A percentile compares a stretch with the other conserved stretches of the same genome.
These are phyloP conservation scores for Siphlonurus alternatus DNA, from an alignment of 2,888 invertebrate species.

Conservation along the genomic window DNA sequence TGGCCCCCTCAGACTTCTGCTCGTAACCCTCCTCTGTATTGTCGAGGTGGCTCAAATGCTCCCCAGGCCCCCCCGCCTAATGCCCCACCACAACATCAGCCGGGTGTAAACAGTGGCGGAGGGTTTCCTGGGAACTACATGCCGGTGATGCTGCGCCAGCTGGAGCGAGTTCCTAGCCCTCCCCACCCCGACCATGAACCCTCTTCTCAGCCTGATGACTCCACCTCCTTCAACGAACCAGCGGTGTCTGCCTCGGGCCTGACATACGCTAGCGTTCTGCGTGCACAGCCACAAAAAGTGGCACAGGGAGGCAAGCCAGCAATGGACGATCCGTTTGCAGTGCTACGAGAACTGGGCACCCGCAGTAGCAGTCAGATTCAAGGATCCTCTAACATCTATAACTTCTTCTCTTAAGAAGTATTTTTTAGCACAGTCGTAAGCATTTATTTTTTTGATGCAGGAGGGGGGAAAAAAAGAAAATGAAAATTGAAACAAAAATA, in stretches of 20 bases:
- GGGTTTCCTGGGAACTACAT: constrained; percentile 15
- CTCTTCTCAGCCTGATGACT: background rate
- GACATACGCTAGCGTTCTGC: constrained; percentile 23
- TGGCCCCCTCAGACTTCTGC: background rate
- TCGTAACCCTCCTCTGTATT: background rate
- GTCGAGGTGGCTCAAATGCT: background rate
- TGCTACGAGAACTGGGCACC: constrained; percentile 31
- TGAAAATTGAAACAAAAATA: background rate
- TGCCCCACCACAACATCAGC: constrained; percentile 17
- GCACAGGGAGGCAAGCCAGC: constrained; percentile 7
- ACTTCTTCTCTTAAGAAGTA: constrained; percentile 8
- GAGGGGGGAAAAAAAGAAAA: constrained; percentile 7
- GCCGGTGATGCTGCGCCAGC: constrained; percentile 11
- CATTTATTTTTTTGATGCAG: no score
- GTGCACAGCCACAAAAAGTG: constrained; percentile 19
- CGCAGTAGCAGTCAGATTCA: constrained; percentile 18
- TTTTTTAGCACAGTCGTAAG: constrained; percentile 6
- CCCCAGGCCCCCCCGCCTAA: background rate
- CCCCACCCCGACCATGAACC: background rate
- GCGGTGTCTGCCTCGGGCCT: constrained; percentile 12
- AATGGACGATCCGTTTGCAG: constrained; percentile 28
- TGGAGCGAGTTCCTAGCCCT: constrained; percentile 9
- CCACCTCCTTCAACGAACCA: background rate
- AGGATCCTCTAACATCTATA: constrained; percentile 5
- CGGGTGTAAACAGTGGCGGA: constrained; percentile 21